These are phyloP conservation scores for Ctenosaura bakeri DNA, from an alignment of 2,797 vertebrate genomes.

Conservation along the genomic window DNA sequence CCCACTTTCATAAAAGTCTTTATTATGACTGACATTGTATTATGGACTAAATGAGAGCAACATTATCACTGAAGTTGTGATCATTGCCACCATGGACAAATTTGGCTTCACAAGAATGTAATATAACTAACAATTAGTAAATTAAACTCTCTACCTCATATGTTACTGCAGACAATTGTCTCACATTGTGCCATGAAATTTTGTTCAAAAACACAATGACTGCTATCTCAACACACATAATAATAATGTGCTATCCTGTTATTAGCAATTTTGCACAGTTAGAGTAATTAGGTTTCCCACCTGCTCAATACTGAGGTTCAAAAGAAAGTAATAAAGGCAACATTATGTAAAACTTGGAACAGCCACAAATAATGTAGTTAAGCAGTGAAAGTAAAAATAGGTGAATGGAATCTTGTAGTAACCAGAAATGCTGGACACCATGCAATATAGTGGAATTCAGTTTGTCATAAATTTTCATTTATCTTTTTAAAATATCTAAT, in stretches of 20 bases:
- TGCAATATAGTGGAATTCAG: slow-evolving; percentile 33
- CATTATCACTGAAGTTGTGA: neutral
- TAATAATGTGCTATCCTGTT: slow-evolving; percentile 15
- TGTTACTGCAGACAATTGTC: neutral
- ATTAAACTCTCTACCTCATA: slow-evolving; percentile 5
- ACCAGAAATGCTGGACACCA: slow-evolving; percentile 16
- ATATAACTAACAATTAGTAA: neutral
- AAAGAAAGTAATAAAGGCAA: slow-evolving; percentile 23
- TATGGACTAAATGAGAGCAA: neutral
- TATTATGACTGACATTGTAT: neutral
- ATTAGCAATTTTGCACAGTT: slow-evolving; percentile 49
- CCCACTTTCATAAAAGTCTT: neutral
- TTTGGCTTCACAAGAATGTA: neutral
- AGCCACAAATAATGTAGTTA: slow-evolving; percentile 45
- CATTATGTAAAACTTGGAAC: slow-evolving; percentile 4
- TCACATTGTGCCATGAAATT: neutral
- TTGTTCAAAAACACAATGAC: slow-evolving; percentile 18
- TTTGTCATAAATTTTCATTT: slow-evolving; percentile 24
- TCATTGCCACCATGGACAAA: neutral
- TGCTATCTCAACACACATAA: neutral
- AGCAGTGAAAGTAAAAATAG: neutral
- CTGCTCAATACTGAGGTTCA: neutral
- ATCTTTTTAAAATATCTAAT: neutral
- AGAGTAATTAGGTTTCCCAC: slow-evolving; percentile 53
- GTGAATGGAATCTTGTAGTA: slow-evolving; percentile 5